Conservation (phyloP, 2,113 vertebrate genomes). For the Mustela lutreola region DNA sequence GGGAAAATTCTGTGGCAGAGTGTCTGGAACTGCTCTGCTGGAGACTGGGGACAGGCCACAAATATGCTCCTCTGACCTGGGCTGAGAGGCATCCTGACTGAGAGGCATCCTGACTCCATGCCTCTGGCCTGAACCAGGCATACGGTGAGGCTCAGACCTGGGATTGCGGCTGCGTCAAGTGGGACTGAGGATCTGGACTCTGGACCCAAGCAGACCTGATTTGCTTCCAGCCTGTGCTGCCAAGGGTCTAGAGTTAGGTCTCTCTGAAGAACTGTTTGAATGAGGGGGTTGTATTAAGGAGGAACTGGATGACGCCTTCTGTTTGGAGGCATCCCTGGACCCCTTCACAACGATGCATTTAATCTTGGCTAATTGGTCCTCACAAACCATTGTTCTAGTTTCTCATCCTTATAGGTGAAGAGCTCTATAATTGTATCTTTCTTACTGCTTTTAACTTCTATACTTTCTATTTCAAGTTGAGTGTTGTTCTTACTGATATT, state of each 20-base stretch:
- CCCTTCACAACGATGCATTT: not conserved
- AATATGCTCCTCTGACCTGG: not conserved
- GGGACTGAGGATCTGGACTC: slow-evolving; percentile 3
- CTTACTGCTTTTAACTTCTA: slow-evolving; percentile 33
- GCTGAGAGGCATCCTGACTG: not conserved
- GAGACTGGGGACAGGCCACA: not conserved
- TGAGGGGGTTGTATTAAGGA: not conserved
- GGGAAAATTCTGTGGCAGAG: slow-evolving; percentile 33
- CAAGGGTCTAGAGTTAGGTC: not conserved
- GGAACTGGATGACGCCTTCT: not conserved
- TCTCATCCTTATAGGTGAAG: not conserved
- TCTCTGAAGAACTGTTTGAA: not conserved
- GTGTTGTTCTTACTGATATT: slow-evolving; percentile 29
- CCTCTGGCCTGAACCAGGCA: not conserved
- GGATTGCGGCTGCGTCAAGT: not conserved
- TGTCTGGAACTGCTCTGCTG: not conserved
- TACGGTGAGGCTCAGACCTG: not conserved
- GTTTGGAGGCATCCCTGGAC: not conserved
- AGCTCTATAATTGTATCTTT: not conserved
- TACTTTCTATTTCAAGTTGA: slow-evolving; percentile 27
- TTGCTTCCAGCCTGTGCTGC: not conserved
- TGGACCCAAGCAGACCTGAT: not conserved
- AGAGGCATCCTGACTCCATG: not conserved
- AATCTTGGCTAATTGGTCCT: not conserved
- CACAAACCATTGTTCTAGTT: not conserved